Evolutionary conservation across 2,113 vertebrate species (phyloP), one percentile per base, ranked within the genome.

Genomic region (Riparia riparia): DNA sequence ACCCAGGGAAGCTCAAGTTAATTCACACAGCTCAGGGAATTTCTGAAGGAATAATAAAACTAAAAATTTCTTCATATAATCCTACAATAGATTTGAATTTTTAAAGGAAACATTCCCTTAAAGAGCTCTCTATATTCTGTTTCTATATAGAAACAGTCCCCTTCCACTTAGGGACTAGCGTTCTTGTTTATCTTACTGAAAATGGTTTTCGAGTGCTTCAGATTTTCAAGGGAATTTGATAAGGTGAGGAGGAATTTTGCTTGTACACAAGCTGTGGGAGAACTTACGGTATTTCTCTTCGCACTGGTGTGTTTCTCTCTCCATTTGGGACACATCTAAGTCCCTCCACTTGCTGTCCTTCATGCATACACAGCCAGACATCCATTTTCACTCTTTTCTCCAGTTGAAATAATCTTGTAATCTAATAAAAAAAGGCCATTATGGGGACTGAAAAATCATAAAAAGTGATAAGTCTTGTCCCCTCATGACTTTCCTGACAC

Each of bases 401-500:
- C 76, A 58, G 42, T 73, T 37, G 64, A 90, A 39, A 88, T 86
- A 57, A 53, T 56, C 25, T 57, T 82, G 65, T 84, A 42, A 65
- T 71, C 63, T 73, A 53, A 82, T 82, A 56, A 77, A 92, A 95
- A 95, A 95, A 96, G 50, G 85, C 80, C 57, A 58, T 57, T 50
- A 47, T 76, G 57, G 80, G 19, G 37, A 70, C 45, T 31, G 58
- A 90, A 95, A 95, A 91, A 58, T 2, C 24, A 50, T 14, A 69
- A 77, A 64, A 82, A 64, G 24, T 73, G 41, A 9, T 26, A 78
- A 32, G 12, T 14, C 7, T 72, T 56, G 70, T 50, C 24, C 32
- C 42, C 41, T 76, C 42, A 39, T 97, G 94, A 91, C 93, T 96
- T 97, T 89, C 47, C 3, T 82, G 73, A 87, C 72, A 69, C 76